Evolutionary conservation across 2,113 vertebrate genomes (phyloP), one percentile per base, ranked within the genome.

Genomic region (Chlamydotis undulata): DNA sequence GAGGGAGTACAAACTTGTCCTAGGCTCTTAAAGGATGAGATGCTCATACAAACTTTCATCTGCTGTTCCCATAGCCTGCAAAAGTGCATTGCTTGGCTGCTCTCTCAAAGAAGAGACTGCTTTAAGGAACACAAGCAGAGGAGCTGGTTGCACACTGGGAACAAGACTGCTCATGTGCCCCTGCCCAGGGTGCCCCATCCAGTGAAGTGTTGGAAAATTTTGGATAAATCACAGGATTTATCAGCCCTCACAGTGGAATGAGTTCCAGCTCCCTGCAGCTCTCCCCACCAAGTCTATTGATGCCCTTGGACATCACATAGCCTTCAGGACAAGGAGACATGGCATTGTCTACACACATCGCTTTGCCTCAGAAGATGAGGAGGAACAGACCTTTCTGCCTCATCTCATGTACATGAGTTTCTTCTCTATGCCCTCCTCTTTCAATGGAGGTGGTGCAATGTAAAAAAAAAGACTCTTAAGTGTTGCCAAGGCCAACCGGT

Each of bases 401-500:
- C 5, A 28, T 24, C 29, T 83, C 49, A 39, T 10, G 4, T 33
- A n/a, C 24, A 10, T 31, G 35, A 65, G 8, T 56, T 78, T 70
- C 61, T 63, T 37, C 41, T 80, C 47, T 60, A 3, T 61, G 21
- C 4, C 28, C 57, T 70, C 12, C 4, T 43, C 39, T 89, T 83
- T 65, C 59, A 55, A 5, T 23, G 22, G 37, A 70, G 10, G 9
- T 55, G 23, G 33, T 1, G 0, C 19, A 55, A n/a, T 43, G 19
- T 10, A 59, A 33, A 59, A 33, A 33, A 22, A 78, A 82, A 59
- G 16, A 18, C 7, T 33, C 3, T 31, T 31, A 61, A 52, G 53
- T 29, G 19, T 37, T 87, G 14, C 64, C 22, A 63, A 87, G 35
- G 2, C 50, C 4, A 77, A 56, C 1, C 0, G 1, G 0, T 19